Conservation (phyloP, 2,888 invertebrate genomes). For the Sarcophaga caerulescens region DNA sequence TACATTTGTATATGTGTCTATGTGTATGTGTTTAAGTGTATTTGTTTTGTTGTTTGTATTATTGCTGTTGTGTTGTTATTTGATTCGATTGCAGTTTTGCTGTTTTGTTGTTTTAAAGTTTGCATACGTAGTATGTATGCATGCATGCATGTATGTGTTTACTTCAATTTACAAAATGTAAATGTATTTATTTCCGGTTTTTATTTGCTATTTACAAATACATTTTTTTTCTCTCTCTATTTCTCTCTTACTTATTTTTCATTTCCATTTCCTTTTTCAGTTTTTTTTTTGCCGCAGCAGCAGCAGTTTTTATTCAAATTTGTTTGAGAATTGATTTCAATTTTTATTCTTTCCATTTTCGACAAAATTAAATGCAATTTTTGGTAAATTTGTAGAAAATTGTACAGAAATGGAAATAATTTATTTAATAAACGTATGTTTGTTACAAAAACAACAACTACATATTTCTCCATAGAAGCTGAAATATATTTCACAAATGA, state of each 20-base stretch:
- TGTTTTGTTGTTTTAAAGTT: slow-evolving; percentile 24
- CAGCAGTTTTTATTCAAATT: slow-evolving; percentile 24
- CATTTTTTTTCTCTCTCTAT: no score
- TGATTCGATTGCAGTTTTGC: slow-evolving; percentile 24
- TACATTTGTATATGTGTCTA: slow-evolving; percentile 9
- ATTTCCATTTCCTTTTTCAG: background rate
- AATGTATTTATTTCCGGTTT: slow-evolving; percentile 60
- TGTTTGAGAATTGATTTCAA: slow-evolving; percentile 7
- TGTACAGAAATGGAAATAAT: slow-evolving; percentile 30
- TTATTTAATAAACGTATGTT: slow-evolving; percentile 26
- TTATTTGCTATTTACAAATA: slow-evolving; percentile 45
- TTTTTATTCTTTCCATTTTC: slow-evolving; percentile 16
- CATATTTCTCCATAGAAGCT: background rate
- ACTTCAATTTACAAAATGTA: slow-evolving; percentile 56
- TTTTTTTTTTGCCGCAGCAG: background rate
- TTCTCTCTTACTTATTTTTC: no score
- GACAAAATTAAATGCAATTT: slow-evolving; percentile 31
- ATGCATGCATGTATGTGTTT: slow-evolving; percentile 21
- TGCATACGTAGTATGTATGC: slow-evolving; percentile 10
- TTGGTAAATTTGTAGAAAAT: slow-evolving; percentile 31
- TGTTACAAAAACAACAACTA: background rate
- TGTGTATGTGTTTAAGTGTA: slow-evolving; percentile 27
- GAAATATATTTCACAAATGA: background rate
- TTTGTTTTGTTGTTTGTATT: slow-evolving; percentile 4
- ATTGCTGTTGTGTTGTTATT: background rate